These are phyloP conservation scores for Eulemur coronatus DNA, from an alignment of 2,797 vertebrate species.

Conservation along the genomic window DNA sequence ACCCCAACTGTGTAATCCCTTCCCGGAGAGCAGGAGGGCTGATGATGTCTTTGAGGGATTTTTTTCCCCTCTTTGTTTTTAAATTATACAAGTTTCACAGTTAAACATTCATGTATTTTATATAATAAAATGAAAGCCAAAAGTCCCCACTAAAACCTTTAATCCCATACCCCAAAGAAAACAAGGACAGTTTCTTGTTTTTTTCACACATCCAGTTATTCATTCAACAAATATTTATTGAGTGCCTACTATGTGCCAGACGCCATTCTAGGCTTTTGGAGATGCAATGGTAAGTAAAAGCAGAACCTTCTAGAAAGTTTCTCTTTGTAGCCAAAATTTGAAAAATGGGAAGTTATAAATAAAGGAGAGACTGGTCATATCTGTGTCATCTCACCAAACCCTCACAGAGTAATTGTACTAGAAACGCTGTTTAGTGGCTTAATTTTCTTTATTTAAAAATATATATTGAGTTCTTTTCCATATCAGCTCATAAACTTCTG, in stretches of 20 bases:
- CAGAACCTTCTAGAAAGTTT: neutral
- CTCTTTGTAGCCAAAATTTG: neutral
- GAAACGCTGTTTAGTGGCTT: neutral
- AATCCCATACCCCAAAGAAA: neutral
- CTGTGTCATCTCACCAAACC: neutral
- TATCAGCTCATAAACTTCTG: neutral
- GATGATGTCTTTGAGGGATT: constrained; percentile 42
- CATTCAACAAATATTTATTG: neutral
- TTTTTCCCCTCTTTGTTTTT: neutral
- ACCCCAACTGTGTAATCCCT: neutral
- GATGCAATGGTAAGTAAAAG: neutral
- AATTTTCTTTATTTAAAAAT: neutral
- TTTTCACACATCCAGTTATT: neutral
- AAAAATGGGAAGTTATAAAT: neutral
- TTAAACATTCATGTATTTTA: neutral
- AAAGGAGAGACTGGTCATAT: neutral
- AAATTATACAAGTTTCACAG: neutral
- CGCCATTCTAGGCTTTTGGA: too few species aligned
- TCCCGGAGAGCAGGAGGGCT: neutral
- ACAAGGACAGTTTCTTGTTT: neutral
- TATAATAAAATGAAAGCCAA: neutral
- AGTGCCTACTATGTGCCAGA: neutral
- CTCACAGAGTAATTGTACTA: neutral
- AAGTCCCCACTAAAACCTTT: neutral
- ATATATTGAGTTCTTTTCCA: neutral